A percentile compares a stretch with the other conserved stretches of the same genome.
phyloP scores from a whole-genome alignment of 2,888 invertebrate genomes.

The Amorpha juglandis region DNA sequence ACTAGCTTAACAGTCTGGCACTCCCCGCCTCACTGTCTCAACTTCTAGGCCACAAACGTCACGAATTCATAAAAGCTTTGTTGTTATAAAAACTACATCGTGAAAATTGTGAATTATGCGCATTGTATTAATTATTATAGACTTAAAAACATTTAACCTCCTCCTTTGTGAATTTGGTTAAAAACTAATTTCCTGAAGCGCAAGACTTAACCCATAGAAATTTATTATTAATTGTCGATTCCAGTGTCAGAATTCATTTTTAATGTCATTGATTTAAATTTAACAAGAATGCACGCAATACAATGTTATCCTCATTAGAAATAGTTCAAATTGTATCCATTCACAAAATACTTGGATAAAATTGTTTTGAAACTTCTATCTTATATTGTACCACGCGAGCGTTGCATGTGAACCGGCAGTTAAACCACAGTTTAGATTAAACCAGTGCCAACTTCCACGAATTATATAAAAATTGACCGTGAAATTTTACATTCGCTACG shows the following conservation, averaged over 20 bases:
- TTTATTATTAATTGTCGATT: too few relatives aligned
- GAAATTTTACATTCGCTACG: slow-evolving; percentile 77
- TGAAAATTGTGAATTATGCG: neutral
- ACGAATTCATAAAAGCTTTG: neutral
- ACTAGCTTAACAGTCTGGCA: too few relatives aligned
- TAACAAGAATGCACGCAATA: neutral
- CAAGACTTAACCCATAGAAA: too few relatives aligned
- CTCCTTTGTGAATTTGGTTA: too few relatives aligned
- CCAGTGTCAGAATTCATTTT: neutral
- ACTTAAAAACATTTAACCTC: too few relatives aligned
- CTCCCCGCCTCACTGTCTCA: too few relatives aligned
- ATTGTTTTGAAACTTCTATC: slow-evolving; percentile 68
- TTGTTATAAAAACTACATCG: neutral
- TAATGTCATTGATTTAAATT: neutral
- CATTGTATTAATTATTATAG: too few relatives aligned
- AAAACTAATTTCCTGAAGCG: too few relatives aligned
- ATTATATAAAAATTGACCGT: slow-evolving; percentile 81
- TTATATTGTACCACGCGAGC: slow-evolving; percentile 61
- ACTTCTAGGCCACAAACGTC: neutral
- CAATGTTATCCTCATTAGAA: slow-evolving; percentile 22
- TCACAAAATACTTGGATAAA: slow-evolving; percentile 38
- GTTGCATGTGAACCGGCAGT: slow-evolving; percentile 69
- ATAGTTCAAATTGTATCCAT: slow-evolving; percentile 29
- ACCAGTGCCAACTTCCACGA: slow-evolving; percentile 77
- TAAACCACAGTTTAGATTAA: slow-evolving; percentile 75